Evolutionary conservation across 2,888 invertebrate genomes (phyloP).

Genomic region (Cynaeus angustus): DNA sequence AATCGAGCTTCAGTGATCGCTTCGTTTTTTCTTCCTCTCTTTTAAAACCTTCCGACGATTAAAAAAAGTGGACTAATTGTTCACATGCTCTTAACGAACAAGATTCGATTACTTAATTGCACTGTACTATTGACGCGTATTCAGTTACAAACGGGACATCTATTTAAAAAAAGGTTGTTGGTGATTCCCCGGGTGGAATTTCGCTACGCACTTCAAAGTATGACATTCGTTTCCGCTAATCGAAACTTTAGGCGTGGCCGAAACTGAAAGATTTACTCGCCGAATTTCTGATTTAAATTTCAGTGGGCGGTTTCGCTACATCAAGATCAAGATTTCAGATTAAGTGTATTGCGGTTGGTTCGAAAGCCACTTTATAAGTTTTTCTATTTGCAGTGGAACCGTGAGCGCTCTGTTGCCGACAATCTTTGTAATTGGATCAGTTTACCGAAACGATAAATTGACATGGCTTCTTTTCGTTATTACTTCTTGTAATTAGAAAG

Average conservation of each 20-base stretch:
- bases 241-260: slow-evolving; percentile 26
- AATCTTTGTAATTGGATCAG: slow-evolving; percentile 14
- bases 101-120: slow-evolving; percentile 43
- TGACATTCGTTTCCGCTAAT: slow-evolving; percentile 33
- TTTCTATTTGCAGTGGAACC: slow-evolving; percentile 21
- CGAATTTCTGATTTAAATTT: slow-evolving; percentile 28
- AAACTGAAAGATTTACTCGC: slow-evolving; percentile 33
- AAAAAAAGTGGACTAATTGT: slow-evolving; percentile 24
- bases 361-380: slow-evolving; percentile 33
- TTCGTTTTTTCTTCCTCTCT: slow-evolving; percentile 17
- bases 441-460: slow-evolving; percentile 3
- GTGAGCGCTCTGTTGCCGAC: slow-evolving; percentile 2
- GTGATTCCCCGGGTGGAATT: too few relatives aligned
- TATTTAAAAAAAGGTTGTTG: too few relatives aligned
- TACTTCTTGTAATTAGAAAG: slow-evolving; percentile 8
- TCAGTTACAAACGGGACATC: too few relatives aligned
- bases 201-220: slow-evolving; percentile 30
- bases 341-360: slow-evolving; percentile 28
- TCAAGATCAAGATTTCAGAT: slow-evolving; percentile 32
- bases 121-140: background rate
- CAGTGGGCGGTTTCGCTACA: slow-evolving; percentile 17
- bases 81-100: slow-evolving; percentile 40
- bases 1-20: slow-evolving; percentile 23
- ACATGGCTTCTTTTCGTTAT: slow-evolving; percentile 3
- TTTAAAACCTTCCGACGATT: slow-evolving; percentile 13